phyloP scores from a whole-genome alignment of 2,888 invertebrate species.

The Antheraea yamamai region DNA sequence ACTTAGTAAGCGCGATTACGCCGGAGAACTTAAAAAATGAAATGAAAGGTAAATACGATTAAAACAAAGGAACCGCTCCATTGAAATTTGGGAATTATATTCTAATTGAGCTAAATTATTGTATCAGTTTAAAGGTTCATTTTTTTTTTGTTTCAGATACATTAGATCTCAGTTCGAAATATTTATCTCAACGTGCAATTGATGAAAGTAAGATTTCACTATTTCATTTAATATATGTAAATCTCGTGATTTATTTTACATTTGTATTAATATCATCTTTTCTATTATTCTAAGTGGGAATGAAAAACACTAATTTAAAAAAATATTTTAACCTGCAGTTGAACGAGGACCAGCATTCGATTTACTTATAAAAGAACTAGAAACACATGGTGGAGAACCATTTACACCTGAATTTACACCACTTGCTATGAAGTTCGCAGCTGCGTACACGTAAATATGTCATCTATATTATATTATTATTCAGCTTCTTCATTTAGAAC shows the following conservation, averaged over 20 bases:
- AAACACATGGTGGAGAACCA: conserved; percentile 40
- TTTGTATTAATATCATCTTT: neutral
- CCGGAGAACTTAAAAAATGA: conserved; percentile 52
- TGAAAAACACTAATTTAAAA: neutral
- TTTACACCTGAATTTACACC: conserved; percentile 48
- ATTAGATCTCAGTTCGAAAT: conserved; percentile 55
- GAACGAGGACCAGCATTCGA: conserved; percentile 69
- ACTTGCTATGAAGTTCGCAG: conserved; percentile 42
- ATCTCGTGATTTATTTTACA: neutral
- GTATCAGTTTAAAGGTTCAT: neutral
- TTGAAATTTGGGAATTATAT: neutral
- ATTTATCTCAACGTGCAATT: conserved; percentile 58
- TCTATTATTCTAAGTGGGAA: neutral
- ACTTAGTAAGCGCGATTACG: conserved; percentile 40
- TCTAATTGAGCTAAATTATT: neutral
- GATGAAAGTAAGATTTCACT: conserved; percentile 56
- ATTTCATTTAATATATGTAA: no score
- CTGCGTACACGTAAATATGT: conserved; percentile 54
- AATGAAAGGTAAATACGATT: conserved; percentile 51
- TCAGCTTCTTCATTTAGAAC: neutral
- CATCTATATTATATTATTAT: neutral
- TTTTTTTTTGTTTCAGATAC: conserved; percentile 53
- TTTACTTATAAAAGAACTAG: conserved; percentile 50
- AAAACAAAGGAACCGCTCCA: neutral
- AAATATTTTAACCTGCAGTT: conserved; percentile 38